These are phyloP conservation scores for Elgonia sp. DNA, from an alignment of 2,888 invertebrate species.

Conservation along the genomic window DNA sequence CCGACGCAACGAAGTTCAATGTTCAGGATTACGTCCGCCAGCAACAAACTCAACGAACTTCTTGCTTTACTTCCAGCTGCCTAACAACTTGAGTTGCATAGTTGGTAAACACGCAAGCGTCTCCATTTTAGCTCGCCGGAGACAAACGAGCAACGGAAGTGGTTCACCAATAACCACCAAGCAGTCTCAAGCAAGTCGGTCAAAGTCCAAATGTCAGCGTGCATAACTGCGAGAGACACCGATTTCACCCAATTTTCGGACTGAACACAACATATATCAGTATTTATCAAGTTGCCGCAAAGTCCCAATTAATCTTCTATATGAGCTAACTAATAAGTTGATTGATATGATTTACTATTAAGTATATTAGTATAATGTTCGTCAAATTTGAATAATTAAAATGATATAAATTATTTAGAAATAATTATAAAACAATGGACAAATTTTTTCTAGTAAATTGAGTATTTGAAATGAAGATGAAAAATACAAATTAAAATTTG, in stretches of 20 bases:
- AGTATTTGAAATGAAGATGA: no score
- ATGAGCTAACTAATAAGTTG: no score
- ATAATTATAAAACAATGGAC: no score
- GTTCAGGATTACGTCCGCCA: slow-evolving; percentile 73
- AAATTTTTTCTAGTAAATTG: no score
- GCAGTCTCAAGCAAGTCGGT: slow-evolving; percentile 45
- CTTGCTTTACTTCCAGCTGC: slow-evolving; percentile 71
- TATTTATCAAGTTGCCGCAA: slow-evolving; percentile 30
- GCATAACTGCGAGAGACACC: not conserved
- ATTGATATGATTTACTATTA: no score
- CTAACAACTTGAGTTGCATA: slow-evolving; percentile 69
- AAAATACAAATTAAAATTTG: no score
- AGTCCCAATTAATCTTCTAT: not conserved
- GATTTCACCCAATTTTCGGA: not conserved
- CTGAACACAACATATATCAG: slow-evolving; percentile 35
- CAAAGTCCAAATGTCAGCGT: slow-evolving; percentile 28
- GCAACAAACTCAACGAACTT: slow-evolving; percentile 69
- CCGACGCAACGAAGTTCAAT: slow-evolving; percentile 70
- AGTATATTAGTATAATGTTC: no score
- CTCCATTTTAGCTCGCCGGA: slow-evolving; percentile 52
- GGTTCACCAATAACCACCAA: slow-evolving; percentile 50
- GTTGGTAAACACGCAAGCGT: slow-evolving; percentile 54
- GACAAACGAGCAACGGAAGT: slow-evolving; percentile 58
- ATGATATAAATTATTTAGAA: no score
- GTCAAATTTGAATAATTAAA: no score